Conservation (phyloP, 2,888 invertebrate species). For the Erynnis tages region DNA sequence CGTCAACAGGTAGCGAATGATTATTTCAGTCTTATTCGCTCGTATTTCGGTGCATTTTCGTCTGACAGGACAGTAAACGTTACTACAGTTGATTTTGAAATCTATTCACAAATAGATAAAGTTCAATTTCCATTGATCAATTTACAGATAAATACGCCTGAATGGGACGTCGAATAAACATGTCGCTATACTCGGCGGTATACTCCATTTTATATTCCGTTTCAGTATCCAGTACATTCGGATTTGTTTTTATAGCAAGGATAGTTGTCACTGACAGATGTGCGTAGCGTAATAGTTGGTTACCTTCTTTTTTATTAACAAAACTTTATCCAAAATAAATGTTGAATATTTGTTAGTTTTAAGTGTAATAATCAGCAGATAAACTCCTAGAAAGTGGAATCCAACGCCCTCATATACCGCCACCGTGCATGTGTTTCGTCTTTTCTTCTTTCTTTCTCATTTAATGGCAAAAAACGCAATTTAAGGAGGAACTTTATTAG, state of each 20-base stretch:
- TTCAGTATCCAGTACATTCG: slow-evolving; percentile 1
- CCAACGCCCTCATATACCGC: too few relatives aligned
- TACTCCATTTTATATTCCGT: slow-evolving; percentile 10
- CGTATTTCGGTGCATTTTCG: slow-evolving; percentile 1
- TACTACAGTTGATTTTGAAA: not conserved
- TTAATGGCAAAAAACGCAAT: too few relatives aligned
- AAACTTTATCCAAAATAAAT: too few relatives aligned
- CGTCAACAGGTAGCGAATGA: slow-evolving; percentile 1
- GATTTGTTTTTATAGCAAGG: slow-evolving; percentile 11
- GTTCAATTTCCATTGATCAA: not conserved
- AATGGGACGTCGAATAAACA: slow-evolving; percentile 5
- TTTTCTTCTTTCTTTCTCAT: too few relatives aligned
- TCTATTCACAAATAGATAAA: not conserved
- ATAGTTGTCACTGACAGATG: slow-evolving; percentile 14
- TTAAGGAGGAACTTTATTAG: too few relatives aligned
- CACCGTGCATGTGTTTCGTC: too few relatives aligned
- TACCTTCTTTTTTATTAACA: too few relatives aligned
- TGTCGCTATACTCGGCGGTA: not conserved
- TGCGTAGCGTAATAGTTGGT: not conserved
- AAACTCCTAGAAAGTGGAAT: too few relatives aligned
- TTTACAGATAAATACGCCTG: slow-evolving; percentile 6
- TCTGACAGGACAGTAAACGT: not conserved
- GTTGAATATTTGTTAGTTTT: not conserved
- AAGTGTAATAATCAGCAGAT: too few relatives aligned
- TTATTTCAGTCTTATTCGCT: slow-evolving; percentile 8